Percentiles rank a stretch among this genome's conserved stretches.
Conservation (phyloP, 1,140 invertebrate species). For the Telenomus remus region DNA sequence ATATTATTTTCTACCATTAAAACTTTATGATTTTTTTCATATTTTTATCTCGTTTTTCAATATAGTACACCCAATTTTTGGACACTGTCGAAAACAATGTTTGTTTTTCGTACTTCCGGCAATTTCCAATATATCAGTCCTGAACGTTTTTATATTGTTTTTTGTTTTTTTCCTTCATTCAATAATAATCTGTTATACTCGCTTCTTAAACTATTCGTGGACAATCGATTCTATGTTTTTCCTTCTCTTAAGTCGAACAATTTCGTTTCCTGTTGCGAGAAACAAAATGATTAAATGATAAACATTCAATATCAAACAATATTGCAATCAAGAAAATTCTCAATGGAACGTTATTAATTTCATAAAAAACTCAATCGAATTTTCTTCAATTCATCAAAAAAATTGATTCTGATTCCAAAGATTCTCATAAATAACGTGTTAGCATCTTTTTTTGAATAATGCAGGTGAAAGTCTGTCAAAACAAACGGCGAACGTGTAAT, state of each 20-base stretch:
- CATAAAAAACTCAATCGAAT: too few relatives aligned
- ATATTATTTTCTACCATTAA: conserved; percentile 45
- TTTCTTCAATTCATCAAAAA: too few relatives aligned
- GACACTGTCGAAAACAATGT: conserved; percentile 25
- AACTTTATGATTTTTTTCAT: conserved; percentile 31
- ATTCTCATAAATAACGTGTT: too few relatives aligned
- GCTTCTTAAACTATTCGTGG: conserved; percentile 30
- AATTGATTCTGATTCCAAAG: too few relatives aligned
- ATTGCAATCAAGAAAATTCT: conserved; percentile 15
- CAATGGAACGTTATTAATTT: background rate
- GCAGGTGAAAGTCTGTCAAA: background rate
- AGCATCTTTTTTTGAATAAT: background rate
- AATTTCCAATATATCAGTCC: conserved; percentile 27
- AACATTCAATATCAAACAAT: conserved; percentile 10
- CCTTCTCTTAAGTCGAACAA: conserved; percentile 9
- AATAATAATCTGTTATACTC: conserved; percentile 25
- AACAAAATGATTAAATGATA: conserved; percentile 5
- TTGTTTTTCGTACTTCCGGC: conserved; percentile 9
- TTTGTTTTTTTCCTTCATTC: background rate
- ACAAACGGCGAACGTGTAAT: conserved; percentile 21
- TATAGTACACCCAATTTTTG: conserved; percentile 43
- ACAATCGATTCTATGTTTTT: conserved; percentile 31
- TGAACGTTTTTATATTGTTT: conserved; percentile 15
- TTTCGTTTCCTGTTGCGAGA: conserved; percentile 30
- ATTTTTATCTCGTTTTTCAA: conserved; percentile 33